phyloP scores from a whole-genome alignment of 2,797 vertebrate species.

The Balearica regulorum region DNA sequence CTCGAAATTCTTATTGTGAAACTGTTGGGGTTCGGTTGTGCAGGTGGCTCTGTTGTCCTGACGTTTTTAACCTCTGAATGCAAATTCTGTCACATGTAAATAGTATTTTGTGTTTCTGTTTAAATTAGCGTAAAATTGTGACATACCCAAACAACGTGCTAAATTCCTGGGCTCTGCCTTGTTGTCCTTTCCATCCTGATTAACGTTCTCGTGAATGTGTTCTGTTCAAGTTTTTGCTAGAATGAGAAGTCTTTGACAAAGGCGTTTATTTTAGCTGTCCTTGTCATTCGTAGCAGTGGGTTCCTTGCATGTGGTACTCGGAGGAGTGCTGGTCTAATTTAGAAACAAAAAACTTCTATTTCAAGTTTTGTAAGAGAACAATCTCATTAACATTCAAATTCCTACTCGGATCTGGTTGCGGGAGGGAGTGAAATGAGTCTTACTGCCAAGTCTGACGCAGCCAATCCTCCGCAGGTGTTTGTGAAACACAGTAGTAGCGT shows the following conservation, averaged over 20 bases:
- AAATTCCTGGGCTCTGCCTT: not conserved
- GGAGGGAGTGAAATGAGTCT: not conserved
- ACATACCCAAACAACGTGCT: accelerated
- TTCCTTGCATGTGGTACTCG: not conserved
- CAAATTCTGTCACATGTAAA: not conserved
- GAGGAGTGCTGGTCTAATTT: not conserved
- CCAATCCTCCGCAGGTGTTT: not conserved
- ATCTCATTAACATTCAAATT: not conserved
- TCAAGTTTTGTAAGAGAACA: not conserved
- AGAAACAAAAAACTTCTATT: constrained; percentile 16
- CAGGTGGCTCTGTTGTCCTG: not conserved
- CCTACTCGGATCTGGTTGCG: not conserved
- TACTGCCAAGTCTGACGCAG: not conserved
- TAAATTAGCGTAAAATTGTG: not conserved
- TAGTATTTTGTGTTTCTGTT: not conserved
- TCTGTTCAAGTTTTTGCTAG: not conserved
- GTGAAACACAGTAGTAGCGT: not conserved
- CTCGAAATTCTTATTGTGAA: not conserved
- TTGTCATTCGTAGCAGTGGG: not conserved
- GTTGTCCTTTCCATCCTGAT: not conserved
- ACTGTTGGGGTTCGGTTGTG: not conserved
- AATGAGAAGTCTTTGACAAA: not conserved
- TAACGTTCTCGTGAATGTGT: accelerated
- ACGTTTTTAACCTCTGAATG: not conserved
- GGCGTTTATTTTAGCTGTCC: not conserved